These are phyloP conservation scores for Proterorhinus semilunaris DNA, from an alignment of 2,113 vertebrate species.

Conservation along the genomic window DNA sequence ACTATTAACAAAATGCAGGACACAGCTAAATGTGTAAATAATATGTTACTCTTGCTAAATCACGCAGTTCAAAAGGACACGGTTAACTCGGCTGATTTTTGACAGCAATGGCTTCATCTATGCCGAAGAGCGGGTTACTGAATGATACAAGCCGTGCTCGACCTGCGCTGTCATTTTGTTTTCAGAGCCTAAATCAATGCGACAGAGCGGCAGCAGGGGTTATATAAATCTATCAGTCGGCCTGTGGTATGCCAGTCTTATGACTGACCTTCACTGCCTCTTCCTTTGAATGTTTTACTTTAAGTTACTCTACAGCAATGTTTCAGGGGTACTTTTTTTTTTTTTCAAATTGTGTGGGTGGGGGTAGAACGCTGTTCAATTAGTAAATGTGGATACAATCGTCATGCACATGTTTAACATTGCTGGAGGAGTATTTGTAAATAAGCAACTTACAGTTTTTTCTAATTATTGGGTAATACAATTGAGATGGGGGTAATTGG, in stretches of 20 bases:
- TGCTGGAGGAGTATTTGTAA: too few relatives aligned
- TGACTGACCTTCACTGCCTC: constrained; percentile 68
- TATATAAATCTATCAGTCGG: constrained; percentile 65
- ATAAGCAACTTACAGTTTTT: too few relatives aligned
- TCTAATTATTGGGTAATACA: too few relatives aligned
- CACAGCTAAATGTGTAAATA: constrained; percentile 14
- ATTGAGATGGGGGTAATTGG: too few relatives aligned
- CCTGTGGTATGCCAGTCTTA: constrained; percentile 52
- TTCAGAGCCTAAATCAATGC: constrained; percentile 63
- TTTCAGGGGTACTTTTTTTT: too few relatives aligned
- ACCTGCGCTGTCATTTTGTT: constrained; percentile 45
- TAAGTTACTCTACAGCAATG: constrained; percentile 20
- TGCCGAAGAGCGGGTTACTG: constrained; percentile 34
- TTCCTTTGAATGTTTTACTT: constrained; percentile 60
- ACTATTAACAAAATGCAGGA: neutral
- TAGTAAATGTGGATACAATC: too few relatives aligned
- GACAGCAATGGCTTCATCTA: constrained; percentile 26
- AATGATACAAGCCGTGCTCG: constrained; percentile 46
- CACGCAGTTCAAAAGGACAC: constrained; percentile 20
- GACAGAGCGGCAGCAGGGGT: constrained; percentile 49
- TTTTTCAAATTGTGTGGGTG: too few relatives aligned
- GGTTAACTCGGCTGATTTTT: constrained; percentile 36
- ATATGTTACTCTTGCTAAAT: constrained; percentile 44
- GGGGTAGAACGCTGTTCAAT: too few relatives aligned
- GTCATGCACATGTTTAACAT: too few relatives aligned